A percentile compares a stretch with the other conserved stretches of the same genome.
phyloP scores from a whole-genome alignment of 2,888 invertebrate genomes.

The Rapana venosa region DNA sequence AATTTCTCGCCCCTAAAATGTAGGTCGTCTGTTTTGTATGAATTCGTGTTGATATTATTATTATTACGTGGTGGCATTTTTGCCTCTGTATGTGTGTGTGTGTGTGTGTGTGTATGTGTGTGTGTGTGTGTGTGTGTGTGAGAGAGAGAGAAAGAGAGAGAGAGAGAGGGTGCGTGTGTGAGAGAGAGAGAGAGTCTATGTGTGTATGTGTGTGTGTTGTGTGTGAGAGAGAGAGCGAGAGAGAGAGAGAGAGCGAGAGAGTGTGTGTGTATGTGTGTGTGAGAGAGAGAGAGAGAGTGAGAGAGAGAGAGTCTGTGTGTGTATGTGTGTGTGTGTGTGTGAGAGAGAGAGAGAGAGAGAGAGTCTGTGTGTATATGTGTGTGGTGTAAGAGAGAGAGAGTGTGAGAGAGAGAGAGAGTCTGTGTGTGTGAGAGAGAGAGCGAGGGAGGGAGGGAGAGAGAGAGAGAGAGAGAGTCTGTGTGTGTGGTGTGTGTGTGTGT shows the following conservation, averaged over 20 bases:
- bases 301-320: neutral
- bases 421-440: no score
- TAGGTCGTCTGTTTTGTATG: no score
- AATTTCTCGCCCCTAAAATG: no score
- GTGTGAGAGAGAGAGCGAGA: neutral
- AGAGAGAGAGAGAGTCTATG: neutral
- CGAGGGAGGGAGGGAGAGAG: no score
- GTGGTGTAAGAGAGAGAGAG: no score
- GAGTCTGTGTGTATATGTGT: no score
- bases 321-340: neutral
- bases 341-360: neutral
- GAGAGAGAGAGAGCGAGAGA: neutral
- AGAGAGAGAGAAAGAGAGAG: neutral
- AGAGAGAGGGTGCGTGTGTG: neutral
- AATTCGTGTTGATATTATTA: no score
- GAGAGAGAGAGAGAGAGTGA: neutral
- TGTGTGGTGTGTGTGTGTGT: no score
- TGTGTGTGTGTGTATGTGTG: constrained; percentile 14
- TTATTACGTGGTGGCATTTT: no score
- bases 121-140: constrained; percentile 16
- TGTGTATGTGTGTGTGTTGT: neutral
- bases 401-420: no score
- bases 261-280: neutral
- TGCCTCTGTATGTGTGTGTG: neutral
- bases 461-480: no score